Base-by-base conservation (phyloP, 2,797 vertebrate species). In the Rhynchonycteris naso region DNA sequence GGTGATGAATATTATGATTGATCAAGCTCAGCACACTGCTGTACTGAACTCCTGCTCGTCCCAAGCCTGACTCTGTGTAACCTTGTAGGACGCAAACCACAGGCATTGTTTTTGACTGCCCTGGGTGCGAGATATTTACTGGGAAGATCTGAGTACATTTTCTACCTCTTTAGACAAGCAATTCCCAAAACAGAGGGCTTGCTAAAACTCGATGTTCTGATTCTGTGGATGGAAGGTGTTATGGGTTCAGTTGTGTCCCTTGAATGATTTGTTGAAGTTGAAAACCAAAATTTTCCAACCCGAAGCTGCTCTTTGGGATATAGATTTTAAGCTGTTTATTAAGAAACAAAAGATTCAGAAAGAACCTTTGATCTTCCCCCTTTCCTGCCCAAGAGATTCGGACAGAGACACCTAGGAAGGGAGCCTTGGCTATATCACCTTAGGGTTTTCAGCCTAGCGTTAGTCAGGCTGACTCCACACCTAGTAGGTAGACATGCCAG, bases 41-140 rank as follows among this genome's bases (percentile, higher is more conserved):
- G 19, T 28, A 65, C 15, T 26, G 33, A 59, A 21, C 26, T 61
- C n/a, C 54, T 10, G 33, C 15, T 71, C 15, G 33, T 54, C 50
- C 35, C 35, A 47, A 6, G 22, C 68, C 68, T 74, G 59, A 56
- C 59, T n/a, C 43, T 38, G 54, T 33, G 61, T 22, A 82, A 52
- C 61, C 58, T 47, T 68, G 2, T 30, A 35, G 52, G 30, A 47
- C 38, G 10, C 59, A 58, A 68, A 24, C n/a, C 4, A 47, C 52
- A 68, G 19, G 30, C 2, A 1, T 81, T 50, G 24, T 50, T 7
- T 58, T n/a, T 22, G 4, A 71, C 59, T 59, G 61, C 13, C 18
- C 16, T 3, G 5, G 28, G 18, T 50, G 56, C 9, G 0, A 0
- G 9, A 7, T 8, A 28, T 47, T 81, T 33, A 9, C 14, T 68